Evolutionary conservation across 2,797 vertebrate species (phyloP), one percentile per base, ranked within the genome.

Genomic region (Bradypodion pumilum): DNA sequence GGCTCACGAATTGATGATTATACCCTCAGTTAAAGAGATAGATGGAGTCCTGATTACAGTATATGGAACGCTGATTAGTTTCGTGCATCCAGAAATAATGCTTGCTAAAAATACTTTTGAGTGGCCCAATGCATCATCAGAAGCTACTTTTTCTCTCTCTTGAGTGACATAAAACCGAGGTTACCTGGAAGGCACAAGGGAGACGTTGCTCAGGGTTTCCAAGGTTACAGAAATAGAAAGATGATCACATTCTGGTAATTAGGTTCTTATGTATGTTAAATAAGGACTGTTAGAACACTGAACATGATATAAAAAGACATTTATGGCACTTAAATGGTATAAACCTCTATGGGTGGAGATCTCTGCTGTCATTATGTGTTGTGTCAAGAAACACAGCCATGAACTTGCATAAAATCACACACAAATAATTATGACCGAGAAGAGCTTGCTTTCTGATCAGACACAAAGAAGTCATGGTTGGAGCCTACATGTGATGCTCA

Each of bases 11-110:
- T 89, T 83, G 92, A 89, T 86, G 75, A 85, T 87, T 85, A 40
- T n/a, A 32, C 59, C 92, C 66, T 86, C 40, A 68, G 85, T 84
- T 84, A 68, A 90, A 75, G 52, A 88, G 75, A 87, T 25, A 89
- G 77, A 86, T 87, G 81, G 74, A 93, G 91, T 78, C 70, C 5
- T 80, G 10, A 93, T 95, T 91, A 84, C 92, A 83, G 4, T 81
- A 70, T 83, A 88, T 19, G 42, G 60, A 86, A 25, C 85, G 35
- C n/a, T 87, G 73, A 87, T 92, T 89, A 89, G 5, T 89, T 92
- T 89, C 80, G 85, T 68, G 29, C 80, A 84, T 1, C 1, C 32
- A 23, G 86, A 90, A 88, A 81, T 80, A 90, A 91, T 78, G 73
- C 3, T 89, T 89, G 35, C 40, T 90, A 69, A 85, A 87, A 80